A percentile compares a stretch with the other conserved stretches of the same genome.
Conservation (phyloP, 2,888 invertebrate genomes). For the Cacoxenus indagator region DNA sequence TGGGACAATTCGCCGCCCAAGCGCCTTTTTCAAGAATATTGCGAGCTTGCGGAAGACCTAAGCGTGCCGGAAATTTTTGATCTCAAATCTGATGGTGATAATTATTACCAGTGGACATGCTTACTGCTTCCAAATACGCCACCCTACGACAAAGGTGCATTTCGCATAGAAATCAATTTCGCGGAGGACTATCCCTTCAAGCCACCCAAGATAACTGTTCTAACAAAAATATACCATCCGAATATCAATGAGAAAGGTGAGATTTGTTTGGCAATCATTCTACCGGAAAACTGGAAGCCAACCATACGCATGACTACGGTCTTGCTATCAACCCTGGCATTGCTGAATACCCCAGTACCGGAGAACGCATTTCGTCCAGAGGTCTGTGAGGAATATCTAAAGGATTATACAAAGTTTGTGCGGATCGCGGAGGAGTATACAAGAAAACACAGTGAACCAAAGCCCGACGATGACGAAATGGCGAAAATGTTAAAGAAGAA, state of each 20-base stretch:
- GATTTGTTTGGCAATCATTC: slow-evolving; percentile 96
- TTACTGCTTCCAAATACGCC: slow-evolving; percentile 96
- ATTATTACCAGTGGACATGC: slow-evolving; percentile 96
- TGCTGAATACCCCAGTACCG: slow-evolving; percentile 98
- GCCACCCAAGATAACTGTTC: slow-evolving; percentile 97
- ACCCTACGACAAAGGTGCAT: slow-evolving; percentile 98
- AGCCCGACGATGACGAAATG: slow-evolving; percentile 79
- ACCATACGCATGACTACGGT: slow-evolving; percentile 99
- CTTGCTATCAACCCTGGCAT: slow-evolving; percentile 94
- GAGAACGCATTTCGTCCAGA: slow-evolving; percentile 97
- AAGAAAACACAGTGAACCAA: slow-evolving; percentile 95
- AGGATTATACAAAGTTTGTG: slow-evolving; percentile 95
- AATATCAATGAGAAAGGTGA: slow-evolving; percentile 99
- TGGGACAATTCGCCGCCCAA: slow-evolving; percentile 43
- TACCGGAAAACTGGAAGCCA: slow-evolving; percentile 99
- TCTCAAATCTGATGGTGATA: slow-evolving; percentile 93
- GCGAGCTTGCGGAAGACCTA: slow-evolving; percentile 87
- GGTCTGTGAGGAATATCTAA: slow-evolving; percentile 94
- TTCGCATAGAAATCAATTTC: slow-evolving; percentile 96
- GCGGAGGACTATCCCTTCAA: slow-evolving; percentile 99
- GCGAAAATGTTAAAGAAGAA: slow-evolving; percentile 33
- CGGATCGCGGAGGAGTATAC: slow-evolving; percentile 99
- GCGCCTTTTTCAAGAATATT: slow-evolving; percentile 80
- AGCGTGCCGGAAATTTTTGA: slow-evolving; percentile 86
- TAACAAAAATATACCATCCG: slow-evolving; percentile 99